A percentile compares a stretch with the other conserved stretches of the same genome.
phyloP scores from a whole-genome alignment of 2,113 vertebrate genomes.

The Oreochromis aureus region DNA sequence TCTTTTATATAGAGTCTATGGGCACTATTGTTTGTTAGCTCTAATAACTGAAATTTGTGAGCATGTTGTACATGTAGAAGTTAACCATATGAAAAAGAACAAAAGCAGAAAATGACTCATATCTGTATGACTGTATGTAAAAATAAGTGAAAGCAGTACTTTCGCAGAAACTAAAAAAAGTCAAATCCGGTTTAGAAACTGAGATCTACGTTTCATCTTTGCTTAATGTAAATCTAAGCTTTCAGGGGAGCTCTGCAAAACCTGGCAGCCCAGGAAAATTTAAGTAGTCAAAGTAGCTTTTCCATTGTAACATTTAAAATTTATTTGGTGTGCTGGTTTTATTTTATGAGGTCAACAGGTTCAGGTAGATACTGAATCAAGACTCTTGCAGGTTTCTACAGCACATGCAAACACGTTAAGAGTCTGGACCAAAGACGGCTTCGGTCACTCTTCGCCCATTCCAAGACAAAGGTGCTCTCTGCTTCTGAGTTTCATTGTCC shows the following conservation, averaged over 20 bases:
- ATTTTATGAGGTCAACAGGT: slow-evolving; percentile 21
- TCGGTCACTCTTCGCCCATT: slow-evolving; percentile 23
- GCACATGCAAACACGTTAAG: slow-evolving; percentile 2
- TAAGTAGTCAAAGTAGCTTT: slow-evolving; percentile 22
- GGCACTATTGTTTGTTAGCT: not conserved
- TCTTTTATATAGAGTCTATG: not conserved
- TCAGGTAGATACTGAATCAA: slow-evolving; percentile 12
- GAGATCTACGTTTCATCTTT: not conserved
- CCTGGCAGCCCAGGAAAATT: slow-evolving; percentile 10
- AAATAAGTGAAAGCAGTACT: not conserved
- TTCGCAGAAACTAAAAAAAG: slow-evolving; percentile 5
- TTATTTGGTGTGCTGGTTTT: not conserved
- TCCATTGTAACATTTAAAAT: slow-evolving; percentile 28
- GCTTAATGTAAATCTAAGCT: slow-evolving; percentile 18
- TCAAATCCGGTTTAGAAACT: not conserved
- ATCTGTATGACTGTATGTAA: not conserved
- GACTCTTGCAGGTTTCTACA: not conserved
- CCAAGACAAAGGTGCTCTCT: slow-evolving; percentile 45
- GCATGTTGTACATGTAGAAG: not conserved
- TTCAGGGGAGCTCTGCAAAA: slow-evolving; percentile 7
- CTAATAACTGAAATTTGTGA: not conserved
- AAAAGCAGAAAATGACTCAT: not conserved
- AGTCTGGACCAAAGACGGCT: slow-evolving; percentile 20
- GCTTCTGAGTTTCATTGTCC: slow-evolving; percentile 49
- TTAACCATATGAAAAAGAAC: not conserved